Evolutionary conservation across 2,888 invertebrate genomes (phyloP).

Genomic region (Lasioglossum oenotherae): DNA sequence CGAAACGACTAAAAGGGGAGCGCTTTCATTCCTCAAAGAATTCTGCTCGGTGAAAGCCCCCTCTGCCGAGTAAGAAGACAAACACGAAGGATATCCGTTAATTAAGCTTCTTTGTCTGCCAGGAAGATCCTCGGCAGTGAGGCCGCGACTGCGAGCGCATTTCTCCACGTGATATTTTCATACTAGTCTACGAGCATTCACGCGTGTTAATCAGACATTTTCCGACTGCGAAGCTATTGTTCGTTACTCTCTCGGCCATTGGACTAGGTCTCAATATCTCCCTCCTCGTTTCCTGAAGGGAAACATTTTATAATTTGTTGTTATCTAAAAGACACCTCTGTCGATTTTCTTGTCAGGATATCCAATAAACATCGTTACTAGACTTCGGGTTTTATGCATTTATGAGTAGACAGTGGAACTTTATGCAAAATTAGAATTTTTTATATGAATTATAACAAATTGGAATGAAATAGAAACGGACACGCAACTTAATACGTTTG

Average conservation of each 20-base stretch:
- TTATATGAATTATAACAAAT: too few species aligned
- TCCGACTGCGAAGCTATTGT: constrained; percentile 7
- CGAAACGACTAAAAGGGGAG: neutral
- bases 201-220: constrained; percentile 28
- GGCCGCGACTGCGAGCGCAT: neutral
- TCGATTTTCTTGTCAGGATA: neutral
- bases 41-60: neutral
- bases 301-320: neutral
- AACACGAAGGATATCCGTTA: constrained; percentile 20
- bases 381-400: too few species aligned
- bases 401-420: too few species aligned
- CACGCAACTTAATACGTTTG: too few species aligned
- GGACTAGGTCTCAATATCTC: neutral
- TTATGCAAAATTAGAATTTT: too few species aligned
- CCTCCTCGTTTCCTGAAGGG: neutral
- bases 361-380: neutral
- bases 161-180: constrained; percentile 5
- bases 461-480: too few species aligned
- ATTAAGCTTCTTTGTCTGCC: constrained; percentile 22
- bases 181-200: neutral
- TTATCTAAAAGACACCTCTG: neutral
- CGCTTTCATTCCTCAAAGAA: neutral
- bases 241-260: constrained; percentile 5
- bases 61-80: constrained; percentile 10
- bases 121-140: neutral